Conservation (phyloP, 2,888 invertebrate genomes). For the Mamestra brassicae region DNA sequence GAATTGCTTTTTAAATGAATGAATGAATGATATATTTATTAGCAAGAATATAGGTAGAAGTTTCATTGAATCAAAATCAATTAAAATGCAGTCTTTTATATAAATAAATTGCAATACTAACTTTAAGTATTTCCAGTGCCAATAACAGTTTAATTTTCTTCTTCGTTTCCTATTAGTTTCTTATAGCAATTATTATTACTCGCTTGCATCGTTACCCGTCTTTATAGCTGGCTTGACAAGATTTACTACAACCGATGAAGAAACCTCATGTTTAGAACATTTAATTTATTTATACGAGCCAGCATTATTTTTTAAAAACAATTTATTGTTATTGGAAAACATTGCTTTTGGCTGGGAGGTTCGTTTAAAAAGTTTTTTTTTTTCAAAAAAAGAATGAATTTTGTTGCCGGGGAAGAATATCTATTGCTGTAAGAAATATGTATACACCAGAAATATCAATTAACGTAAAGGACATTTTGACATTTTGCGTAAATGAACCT, state of each 20-base stretch:
- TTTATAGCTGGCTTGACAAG: conserved; percentile 48
- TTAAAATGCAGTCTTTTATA: not conserved
- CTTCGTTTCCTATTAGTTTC: not conserved
- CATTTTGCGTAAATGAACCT: too few species aligned
- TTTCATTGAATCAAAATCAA: too few species aligned
- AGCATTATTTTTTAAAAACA: conserved; percentile 49
- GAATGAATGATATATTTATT: not conserved
- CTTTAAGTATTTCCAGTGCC: not conserved
- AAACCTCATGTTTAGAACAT: conserved; percentile 63
- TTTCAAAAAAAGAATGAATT: conserved; percentile 3
- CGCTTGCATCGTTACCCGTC: conserved; percentile 48
- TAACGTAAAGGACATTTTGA: too few species aligned
- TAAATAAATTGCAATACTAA: not conserved
- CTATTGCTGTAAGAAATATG: too few species aligned
- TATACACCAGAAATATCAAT: too few species aligned
- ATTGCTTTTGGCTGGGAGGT: conserved; percentile 33
- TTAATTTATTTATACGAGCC: conserved; percentile 62
- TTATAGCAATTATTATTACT: not conserved
- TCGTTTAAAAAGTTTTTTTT: conserved; percentile 27
- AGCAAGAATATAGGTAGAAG: not conserved
- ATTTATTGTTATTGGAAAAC: conserved; percentile 63
- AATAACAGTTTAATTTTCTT: not conserved
- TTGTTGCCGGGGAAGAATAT: too few species aligned
- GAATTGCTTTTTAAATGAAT: not conserved
- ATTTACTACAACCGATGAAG: conserved; percentile 63